Conservation (phyloP, 1,140 invertebrate genomes). For the Reticulitermes speratus region DNA sequence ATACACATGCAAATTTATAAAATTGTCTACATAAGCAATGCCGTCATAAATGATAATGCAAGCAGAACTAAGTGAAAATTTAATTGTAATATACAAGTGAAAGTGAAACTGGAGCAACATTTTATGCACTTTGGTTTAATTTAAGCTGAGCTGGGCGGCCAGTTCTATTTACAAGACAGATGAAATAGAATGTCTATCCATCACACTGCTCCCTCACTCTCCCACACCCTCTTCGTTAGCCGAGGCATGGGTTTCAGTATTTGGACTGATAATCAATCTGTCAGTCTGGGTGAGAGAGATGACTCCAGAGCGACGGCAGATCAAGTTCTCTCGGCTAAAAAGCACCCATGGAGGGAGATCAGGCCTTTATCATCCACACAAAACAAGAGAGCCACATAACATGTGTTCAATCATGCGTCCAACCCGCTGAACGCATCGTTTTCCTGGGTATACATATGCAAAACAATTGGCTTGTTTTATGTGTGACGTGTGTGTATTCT, state of each 20-base stretch:
- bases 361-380: background rate
- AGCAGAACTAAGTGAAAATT: no score
- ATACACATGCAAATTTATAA: no score
- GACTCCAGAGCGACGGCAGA: background rate
- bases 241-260: background rate
- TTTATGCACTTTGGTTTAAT: background rate
- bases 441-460: background rate
- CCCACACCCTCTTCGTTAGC: background rate
- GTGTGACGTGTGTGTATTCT: background rate
- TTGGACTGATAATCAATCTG: slow-evolving; percentile 1
- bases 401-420: background rate
- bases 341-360: background rate
- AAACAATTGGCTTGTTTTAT: slow-evolving; percentile 14
- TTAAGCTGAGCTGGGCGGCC: background rate
- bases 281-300: background rate
- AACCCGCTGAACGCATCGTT: background rate
- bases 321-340: background rate
- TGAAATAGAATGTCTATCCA: background rate
- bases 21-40: no score
- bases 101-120: background rate
- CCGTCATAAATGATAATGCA: no score
- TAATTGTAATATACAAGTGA: background rate
- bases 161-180: background rate
- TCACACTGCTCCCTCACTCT: background rate
- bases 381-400: background rate